Evolutionary conservation across 1,140 invertebrate species (phyloP).

Genomic region (Drosophila bifasciata): DNA sequence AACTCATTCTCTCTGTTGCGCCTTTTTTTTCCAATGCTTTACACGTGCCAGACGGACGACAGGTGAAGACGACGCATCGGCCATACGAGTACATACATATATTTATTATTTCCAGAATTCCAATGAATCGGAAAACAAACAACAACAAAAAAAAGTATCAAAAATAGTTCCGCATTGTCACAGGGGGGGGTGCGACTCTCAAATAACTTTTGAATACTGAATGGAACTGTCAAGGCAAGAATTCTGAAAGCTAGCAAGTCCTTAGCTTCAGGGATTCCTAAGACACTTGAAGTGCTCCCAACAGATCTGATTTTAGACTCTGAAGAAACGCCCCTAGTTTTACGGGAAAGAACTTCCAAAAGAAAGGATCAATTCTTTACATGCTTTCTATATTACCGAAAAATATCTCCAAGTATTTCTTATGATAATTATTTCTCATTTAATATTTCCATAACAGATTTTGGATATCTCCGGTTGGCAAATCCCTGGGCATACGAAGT

Average conservation of each 20-base stretch:
- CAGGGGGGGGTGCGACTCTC: too few species aligned
- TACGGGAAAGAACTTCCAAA: too few species aligned
- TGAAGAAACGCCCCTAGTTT: too few species aligned
- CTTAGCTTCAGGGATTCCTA: too few species aligned
- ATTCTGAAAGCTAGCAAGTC: too few species aligned
- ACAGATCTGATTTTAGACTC: too few species aligned
- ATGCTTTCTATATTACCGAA: too few species aligned
- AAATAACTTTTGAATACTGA: too few species aligned
- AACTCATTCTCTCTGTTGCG: slow-evolving; percentile 30
- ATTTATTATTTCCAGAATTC: slow-evolving; percentile 45
- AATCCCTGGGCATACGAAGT: slow-evolving; percentile 91
- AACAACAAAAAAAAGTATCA: slow-evolving; percentile 7
- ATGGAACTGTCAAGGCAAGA: too few species aligned
- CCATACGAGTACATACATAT: not conserved
- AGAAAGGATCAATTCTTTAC: too few species aligned
- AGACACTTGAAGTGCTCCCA: too few species aligned
- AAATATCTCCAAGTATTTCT: too few species aligned
- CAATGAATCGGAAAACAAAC: slow-evolving; percentile 35
- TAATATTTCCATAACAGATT: slow-evolving; percentile 86
- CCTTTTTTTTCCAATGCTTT: slow-evolving; percentile 36
- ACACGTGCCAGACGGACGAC: slow-evolving; percentile 57
- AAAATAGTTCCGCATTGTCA: slow-evolving; percentile 34
- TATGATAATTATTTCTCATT: not conserved
- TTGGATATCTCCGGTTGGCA: slow-evolving; percentile 91
- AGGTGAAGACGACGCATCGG: slow-evolving; percentile 8